phyloP scores from a whole-genome alignment of 2,113 vertebrate genomes.

The Antennarius striatus region DNA sequence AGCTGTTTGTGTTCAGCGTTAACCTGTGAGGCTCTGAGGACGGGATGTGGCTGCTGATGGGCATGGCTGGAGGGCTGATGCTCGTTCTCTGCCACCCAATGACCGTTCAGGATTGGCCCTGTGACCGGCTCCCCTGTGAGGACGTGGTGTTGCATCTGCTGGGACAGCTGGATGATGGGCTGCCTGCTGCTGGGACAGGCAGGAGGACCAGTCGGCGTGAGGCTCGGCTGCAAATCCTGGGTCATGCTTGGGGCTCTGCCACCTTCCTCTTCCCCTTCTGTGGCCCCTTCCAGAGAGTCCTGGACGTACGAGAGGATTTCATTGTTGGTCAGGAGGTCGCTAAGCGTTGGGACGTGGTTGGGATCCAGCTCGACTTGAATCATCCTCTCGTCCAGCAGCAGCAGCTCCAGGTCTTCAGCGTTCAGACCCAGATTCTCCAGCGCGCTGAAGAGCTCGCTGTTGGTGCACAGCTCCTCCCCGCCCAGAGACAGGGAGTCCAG shows the following conservation, averaged over 20 bases:
- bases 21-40: background rate
- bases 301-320: conserved; percentile 79
- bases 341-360: conserved; percentile 46
- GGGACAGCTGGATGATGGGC: conserved; percentile 56
- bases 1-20: conserved; percentile 35
- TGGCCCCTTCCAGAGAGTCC: conserved; percentile 31
- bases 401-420: conserved; percentile 80
- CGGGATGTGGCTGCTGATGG: conserved; percentile 10
- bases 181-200: conserved; percentile 22
- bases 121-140: conserved; percentile 20
- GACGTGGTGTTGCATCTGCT: conserved; percentile 66
- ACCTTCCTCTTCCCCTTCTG: background rate
- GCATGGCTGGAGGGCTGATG: conserved; percentile 8
- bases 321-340: conserved; percentile 66
- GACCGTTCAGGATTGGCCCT: background rate
- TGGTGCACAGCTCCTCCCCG: conserved; percentile 74
- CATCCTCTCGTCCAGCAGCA: conserved; percentile 84
- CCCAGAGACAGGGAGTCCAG: conserved; percentile 78
- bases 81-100: conserved; percentile 39
- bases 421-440: conserved; percentile 81
- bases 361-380: conserved; percentile 77
- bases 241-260: background rate
- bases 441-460: conserved; percentile 74
- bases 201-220: background rate
- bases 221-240: background rate